Evolutionary conservation across 2,888 invertebrate genomes (phyloP).

Genomic region (Nasonovia ribisnigri): DNA sequence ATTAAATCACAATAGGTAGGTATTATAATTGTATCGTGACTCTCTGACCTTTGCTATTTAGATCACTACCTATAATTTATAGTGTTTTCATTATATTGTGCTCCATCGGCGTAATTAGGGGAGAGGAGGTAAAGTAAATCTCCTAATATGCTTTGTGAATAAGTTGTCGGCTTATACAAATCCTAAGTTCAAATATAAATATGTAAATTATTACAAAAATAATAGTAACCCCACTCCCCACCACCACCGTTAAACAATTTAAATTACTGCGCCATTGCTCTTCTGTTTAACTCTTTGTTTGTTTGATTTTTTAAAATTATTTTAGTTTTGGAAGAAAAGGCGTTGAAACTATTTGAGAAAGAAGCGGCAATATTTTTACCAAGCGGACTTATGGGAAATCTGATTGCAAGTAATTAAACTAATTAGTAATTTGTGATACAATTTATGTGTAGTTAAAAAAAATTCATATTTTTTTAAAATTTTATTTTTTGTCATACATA

Average conservation of each 20-base stretch:
- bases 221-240: neutral
- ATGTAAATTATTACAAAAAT: neutral
- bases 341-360: conserved; percentile 85
- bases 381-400: conserved; percentile 95
- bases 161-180: neutral
- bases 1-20: no score
- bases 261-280: neutral
- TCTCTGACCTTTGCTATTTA: neutral
- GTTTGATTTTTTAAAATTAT: neutral
- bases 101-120: neutral
- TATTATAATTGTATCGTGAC: neutral
- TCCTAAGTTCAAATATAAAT: neutral
- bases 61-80: neutral
- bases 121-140: neutral
- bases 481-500: no score
- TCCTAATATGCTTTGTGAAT: neutral
- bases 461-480: neutral
- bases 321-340: conserved; percentile 76
- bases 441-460: neutral
- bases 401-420: conserved; percentile 82
- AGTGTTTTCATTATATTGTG: neutral
- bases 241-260: neutral
- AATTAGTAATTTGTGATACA: neutral
- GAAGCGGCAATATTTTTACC: conserved; percentile 91
- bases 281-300: neutral